Evolutionary conservation across 2,797 vertebrate genomes (phyloP), one percentile per base, ranked within the genome.

Genomic region (Podargus strigoides): DNA sequence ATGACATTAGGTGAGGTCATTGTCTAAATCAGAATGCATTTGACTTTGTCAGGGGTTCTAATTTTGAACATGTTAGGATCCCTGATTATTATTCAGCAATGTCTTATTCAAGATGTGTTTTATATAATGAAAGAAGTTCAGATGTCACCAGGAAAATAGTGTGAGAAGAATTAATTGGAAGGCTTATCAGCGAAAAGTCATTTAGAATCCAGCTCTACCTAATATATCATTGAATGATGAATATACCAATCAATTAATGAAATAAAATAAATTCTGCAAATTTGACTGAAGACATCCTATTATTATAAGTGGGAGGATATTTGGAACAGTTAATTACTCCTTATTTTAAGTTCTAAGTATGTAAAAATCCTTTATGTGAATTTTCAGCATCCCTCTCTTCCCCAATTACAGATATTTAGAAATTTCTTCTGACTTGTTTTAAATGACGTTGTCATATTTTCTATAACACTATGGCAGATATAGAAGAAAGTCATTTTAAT

Each of bases 191-290:
- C 96, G 95, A 88, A 92, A 96, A 98, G 97, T 98, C 98, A 99
- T 98, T 98, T 99, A 98, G 98, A 98, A 98, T 98, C 97, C 98
- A 97, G 97, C 97, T 98, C 98, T 98, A 98, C 98, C 97, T 98
- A 98, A 98, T 98, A 98, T 98, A 98, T 98, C 97, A 97, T 96
- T 98, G 97, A 98, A 98, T 98, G 96, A 98, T 98, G 97, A 98
- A 98, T 98, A 98, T 97, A 98, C 98, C 98, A 98, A 99, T 99
- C 98, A 99, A 99, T 99, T 98, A 97, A 96, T 88, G 97, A 99
- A 99, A 98, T 98, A 98, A 99, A 99, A 99, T 98, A 98, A 98
- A 98, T 98, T 98, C 97, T 97, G 95, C 97, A 98, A 98, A 98
- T 98, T 98, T 98, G 98, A 98, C 97, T 97, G 98, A 98, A 99